Percentiles rank a stretch among this genome's conserved stretches.
phyloP scores from a whole-genome alignment of 53 echinoderm and acorn worm species.

The Patiria pectinifera region DNA sequence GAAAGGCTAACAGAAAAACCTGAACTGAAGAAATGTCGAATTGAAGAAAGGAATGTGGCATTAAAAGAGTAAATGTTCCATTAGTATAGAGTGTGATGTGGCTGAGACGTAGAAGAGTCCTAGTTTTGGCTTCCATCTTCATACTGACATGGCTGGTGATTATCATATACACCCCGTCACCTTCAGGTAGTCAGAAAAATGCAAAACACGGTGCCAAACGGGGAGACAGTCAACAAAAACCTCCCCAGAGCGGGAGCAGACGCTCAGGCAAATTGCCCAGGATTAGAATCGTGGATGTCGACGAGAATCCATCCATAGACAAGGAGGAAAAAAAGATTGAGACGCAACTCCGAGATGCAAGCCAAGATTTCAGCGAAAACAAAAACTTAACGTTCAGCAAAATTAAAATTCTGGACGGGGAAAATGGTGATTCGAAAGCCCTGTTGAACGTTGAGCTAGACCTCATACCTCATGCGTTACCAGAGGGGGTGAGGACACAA shows the following conservation, averaged over 20 bases:
- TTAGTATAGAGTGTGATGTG: slow-evolving; percentile 53
- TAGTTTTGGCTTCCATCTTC: slow-evolving; percentile 56
- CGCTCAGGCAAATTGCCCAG: neutral
- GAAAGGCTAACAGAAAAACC: too few relatives aligned
- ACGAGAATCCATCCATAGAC: slow-evolving; percentile 10
- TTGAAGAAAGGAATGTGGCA: neutral
- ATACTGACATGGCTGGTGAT: slow-evolving; percentile 74
- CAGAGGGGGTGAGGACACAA: slow-evolving; percentile 6
- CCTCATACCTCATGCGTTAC: slow-evolving; percentile 33
- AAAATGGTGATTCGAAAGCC: neutral
- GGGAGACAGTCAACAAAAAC: slow-evolving; percentile 5
- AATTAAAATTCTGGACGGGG: neutral
- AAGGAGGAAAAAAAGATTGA: slow-evolving; percentile 35
- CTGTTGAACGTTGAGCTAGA: slow-evolving; percentile 52
- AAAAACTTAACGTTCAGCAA: neutral
- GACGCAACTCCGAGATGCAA: neutral
- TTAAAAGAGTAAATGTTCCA: neutral
- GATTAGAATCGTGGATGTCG: slow-evolving; percentile 49
- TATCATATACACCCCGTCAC: slow-evolving; percentile 74
- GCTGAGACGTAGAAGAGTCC: slow-evolving; percentile 73
- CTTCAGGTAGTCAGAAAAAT: slow-evolving; percentile 42
- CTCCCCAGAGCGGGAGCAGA: neutral
- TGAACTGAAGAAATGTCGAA: too few relatives aligned
- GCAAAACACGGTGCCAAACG: neutral
- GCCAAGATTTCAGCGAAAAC: neutral